phyloP scores from a whole-genome alignment of 2,888 invertebrate genomes.

The Plutella xylostella region DNA sequence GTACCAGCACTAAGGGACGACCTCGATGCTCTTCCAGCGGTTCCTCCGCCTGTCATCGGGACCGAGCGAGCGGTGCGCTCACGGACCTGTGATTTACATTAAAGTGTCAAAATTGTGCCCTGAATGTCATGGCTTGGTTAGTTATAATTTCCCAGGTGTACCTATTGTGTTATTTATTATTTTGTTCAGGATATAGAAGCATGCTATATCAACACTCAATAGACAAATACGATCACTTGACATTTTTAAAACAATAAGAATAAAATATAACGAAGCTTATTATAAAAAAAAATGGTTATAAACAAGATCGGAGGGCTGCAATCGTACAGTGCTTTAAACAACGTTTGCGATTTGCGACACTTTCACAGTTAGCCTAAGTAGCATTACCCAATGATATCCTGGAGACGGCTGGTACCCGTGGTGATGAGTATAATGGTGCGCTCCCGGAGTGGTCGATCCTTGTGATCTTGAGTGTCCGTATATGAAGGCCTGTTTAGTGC shows the following conservation, averaged over 20 bases:
- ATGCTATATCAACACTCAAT: no score
- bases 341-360: conserved; percentile 30
- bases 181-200: not conserved
- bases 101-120: not conserved
- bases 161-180: not conserved
- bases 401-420: conserved; percentile 79
- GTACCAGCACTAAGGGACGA: conserved; percentile 88
- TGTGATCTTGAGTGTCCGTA: conserved; percentile 73
- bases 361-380: conserved; percentile 46
- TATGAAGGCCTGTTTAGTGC: conserved; percentile 71
- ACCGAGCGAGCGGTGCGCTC: conserved; percentile 93
- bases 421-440: conserved; percentile 73
- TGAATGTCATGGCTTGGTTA: not conserved
- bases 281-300: not conserved
- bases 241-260: not conserved
- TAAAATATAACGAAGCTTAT: not conserved
- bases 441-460: conserved; percentile 74
- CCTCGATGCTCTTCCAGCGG: conserved; percentile 74
- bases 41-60: conserved; percentile 79
- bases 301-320: conserved; percentile 25
- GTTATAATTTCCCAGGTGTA: not conserved
- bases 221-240: not conserved
- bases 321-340: conserved; percentile 25
- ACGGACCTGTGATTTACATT: conserved; percentile 78
- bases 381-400: conserved; percentile 82